A percentile compares a stretch with the other conserved stretches of the same genome.
Evolutionary conservation across 2,888 invertebrate species (phyloP).

Genomic region (Stratiomys singularior): DNA sequence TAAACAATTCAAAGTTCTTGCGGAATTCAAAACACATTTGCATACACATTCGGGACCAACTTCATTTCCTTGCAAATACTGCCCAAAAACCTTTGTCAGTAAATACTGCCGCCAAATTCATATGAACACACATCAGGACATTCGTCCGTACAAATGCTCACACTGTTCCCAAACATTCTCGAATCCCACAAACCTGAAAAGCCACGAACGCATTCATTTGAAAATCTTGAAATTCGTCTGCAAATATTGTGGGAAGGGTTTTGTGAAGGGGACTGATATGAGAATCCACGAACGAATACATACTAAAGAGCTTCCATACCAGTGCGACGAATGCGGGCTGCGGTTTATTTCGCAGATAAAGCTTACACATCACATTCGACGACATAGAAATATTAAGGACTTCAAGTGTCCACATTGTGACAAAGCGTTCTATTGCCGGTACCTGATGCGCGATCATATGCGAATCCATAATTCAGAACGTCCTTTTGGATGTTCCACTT

Average conservation of each 20-base stretch:
- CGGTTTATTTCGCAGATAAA: slow-evolving; percentile 47
- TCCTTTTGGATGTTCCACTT: slow-evolving; percentile 34
- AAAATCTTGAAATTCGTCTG: slow-evolving; percentile 50
- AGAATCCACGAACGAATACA: slow-evolving; percentile 51
- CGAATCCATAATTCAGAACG: background rate
- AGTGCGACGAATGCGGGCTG: slow-evolving; percentile 53
- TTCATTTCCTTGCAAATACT: background rate
- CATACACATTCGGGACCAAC: background rate
- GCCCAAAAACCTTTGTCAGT: slow-evolving; percentile 15
- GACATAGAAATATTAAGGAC: slow-evolving; percentile 51
- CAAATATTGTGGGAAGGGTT: slow-evolving; percentile 51
- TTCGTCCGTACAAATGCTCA: slow-evolving; percentile 51
- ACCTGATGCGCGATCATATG: background rate
- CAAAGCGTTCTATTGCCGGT: slow-evolving; percentile 33
- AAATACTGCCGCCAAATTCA: background rate
- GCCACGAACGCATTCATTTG: slow-evolving; percentile 51
- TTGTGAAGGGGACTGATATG: slow-evolving; percentile 49
- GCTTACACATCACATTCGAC: slow-evolving; percentile 50
- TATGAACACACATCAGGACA: slow-evolving; percentile 24
- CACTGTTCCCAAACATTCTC: slow-evolving; percentile 52
- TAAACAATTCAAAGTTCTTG: background rate
- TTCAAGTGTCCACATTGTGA: slow-evolving; percentile 51
- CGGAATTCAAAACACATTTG: background rate
- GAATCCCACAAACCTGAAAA: slow-evolving; percentile 49
- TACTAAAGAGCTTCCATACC: slow-evolving; percentile 53